phyloP scores from a whole-genome alignment of 2,113 vertebrate species.

The Cochlearius cochlearius region DNA sequence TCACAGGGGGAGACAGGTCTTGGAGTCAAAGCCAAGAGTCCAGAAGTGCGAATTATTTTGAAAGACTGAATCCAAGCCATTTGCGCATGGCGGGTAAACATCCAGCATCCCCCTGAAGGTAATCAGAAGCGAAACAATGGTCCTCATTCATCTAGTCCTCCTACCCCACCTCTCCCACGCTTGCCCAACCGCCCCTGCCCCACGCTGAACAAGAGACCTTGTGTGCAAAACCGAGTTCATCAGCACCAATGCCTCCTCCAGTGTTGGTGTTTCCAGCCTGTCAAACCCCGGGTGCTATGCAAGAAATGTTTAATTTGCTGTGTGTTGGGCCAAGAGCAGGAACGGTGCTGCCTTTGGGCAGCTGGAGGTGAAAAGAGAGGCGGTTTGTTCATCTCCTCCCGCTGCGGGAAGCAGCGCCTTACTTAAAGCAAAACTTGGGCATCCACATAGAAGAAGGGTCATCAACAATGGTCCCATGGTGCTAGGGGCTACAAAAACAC shows the following conservation, averaged over 20 bases:
- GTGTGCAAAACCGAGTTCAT: not conserved
- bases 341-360: not conserved
- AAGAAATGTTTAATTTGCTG: not conserved
- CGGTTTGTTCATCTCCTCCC: not conserved
- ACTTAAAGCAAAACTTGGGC: not conserved
- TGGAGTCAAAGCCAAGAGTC: not conserved
- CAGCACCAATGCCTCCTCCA: not conserved
- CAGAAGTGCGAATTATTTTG: not conserved
- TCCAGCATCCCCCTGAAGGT: not conserved
- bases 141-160: slow-evolving; percentile 10
- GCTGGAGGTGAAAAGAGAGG: not conserved
- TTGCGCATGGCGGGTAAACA: not conserved
- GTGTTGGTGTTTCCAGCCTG: not conserved
- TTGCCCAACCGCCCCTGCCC: not conserved
- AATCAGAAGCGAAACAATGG: not conserved
- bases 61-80: not conserved
- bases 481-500: not conserved
- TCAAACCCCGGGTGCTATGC: not conserved
- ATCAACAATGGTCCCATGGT: fast-evolving
- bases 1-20: not conserved
- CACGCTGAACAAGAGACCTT: not conserved
- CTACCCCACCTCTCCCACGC: not conserved
- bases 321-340: not conserved
- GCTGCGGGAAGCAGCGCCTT: not conserved
- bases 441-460: not conserved